Percentiles rank a stretch among this genome's conserved stretches.
These are phyloP conservation scores for Probaryconus sp. DNA, from an alignment of 1,140 invertebrate species.

Conservation along the genomic window DNA sequence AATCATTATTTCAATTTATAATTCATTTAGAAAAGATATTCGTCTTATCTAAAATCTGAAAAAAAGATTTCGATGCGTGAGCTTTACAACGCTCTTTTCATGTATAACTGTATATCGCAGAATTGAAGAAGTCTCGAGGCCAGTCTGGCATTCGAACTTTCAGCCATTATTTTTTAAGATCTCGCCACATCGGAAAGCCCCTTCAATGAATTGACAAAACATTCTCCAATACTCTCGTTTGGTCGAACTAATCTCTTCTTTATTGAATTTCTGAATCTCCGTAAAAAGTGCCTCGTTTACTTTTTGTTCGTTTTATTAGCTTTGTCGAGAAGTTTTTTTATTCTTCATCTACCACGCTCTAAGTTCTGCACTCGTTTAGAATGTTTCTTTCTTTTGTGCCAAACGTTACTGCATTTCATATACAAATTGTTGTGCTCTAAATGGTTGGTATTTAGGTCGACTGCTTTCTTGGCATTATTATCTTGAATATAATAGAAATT, in stretches of 20 bases:
- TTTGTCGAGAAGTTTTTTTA: constrained; percentile 20
- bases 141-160: constrained; percentile 17
- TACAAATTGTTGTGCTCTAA: too few relatives aligned
- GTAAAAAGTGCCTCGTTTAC: constrained; percentile 13
- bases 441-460: too few relatives aligned
- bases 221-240: constrained; percentile 43
- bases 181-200: constrained; percentile 14
- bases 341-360: constrained; percentile 4
- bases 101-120: neutral
- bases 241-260: constrained; percentile 43
- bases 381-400: too few relatives aligned
- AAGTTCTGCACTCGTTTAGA: neutral
- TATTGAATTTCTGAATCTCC: constrained; percentile 38
- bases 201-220: constrained; percentile 42
- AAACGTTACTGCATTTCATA: too few relatives aligned
- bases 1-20: too few relatives aligned
- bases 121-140: constrained; percentile 6
- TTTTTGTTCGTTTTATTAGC: constrained; percentile 38
- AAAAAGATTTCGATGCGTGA: too few relatives aligned
- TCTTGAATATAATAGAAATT: too few relatives aligned
- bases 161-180: constrained; percentile 17
- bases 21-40: too few relatives aligned
- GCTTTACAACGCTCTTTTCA: too few relatives aligned
- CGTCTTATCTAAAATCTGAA: too few relatives aligned
- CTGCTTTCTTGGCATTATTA: too few relatives aligned